phyloP scores from a whole-genome alignment of 2,888 invertebrate genomes.

The Agrochola circellaris region DNA sequence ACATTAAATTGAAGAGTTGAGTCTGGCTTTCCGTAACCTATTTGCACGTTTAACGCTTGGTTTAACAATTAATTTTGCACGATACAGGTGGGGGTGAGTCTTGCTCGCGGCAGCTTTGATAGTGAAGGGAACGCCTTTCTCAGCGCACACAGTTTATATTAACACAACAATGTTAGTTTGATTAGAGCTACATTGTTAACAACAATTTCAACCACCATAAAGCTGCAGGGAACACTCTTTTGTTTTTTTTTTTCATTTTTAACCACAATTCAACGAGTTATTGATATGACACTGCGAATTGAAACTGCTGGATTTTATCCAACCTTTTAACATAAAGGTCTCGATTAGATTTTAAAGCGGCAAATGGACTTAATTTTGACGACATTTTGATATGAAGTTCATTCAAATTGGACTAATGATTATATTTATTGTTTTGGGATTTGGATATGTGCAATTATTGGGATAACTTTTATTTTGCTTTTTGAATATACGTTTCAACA shows the following conservation, averaged over 20 bases:
- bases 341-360: conserved; percentile 3
- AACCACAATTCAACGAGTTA: background rate
- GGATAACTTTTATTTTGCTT: background rate
- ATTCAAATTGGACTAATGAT: conserved; percentile 1
- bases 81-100: conserved; percentile 18
- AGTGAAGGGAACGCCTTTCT: conserved; percentile 21
- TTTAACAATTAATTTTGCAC: conserved; percentile 51
- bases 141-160: conserved; percentile 15
- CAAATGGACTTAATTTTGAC: background rate
- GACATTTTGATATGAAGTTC: background rate
- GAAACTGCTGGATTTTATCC: conserved; percentile 5
- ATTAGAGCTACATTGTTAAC: conserved; percentile 16
- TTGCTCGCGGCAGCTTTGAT: conserved; percentile 35
- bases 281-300: background rate
- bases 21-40: conserved; percentile 22
- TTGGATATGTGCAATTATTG: background rate
- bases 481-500: background rate
- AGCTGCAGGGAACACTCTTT: background rate
- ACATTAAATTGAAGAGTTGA: conserved; percentile 5
- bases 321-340: conserved; percentile 16
- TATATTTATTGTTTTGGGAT: conserved; percentile 18
- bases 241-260: background rate
- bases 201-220: conserved; percentile 2
- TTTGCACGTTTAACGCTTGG: conserved; percentile 34
- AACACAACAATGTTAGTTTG: conserved; percentile 34